phyloP scores from a whole-genome alignment of 2,113 vertebrate genomes.

The Pardalotus punctatus region DNA sequence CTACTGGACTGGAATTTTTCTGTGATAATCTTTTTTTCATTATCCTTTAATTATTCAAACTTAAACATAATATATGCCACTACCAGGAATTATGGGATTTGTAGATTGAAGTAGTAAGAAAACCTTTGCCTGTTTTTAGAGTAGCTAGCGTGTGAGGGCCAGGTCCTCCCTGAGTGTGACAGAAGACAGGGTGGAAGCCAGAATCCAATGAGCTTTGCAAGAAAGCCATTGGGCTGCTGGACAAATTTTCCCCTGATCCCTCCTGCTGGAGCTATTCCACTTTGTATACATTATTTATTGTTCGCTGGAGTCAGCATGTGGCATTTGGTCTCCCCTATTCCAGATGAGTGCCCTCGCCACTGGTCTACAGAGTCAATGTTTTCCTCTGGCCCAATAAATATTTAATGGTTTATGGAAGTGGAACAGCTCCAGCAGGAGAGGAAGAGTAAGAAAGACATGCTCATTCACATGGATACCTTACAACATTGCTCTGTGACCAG shows the following conservation, averaged over 20 bases:
- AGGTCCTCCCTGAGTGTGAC: neutral
- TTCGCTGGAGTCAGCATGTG: neutral
- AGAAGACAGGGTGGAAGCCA: neutral
- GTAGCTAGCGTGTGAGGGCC: neutral
- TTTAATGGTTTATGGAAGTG: conserved; percentile 49
- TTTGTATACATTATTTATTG: conserved; percentile 46
- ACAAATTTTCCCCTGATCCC: neutral
- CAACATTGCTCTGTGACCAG: neutral
- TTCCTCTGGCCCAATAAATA: conserved; percentile 40
- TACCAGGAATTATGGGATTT: neutral
- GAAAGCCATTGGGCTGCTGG: neutral
- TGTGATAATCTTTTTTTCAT: neutral
- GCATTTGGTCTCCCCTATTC: neutral
- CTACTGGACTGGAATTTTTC: neutral
- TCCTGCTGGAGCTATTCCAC: neutral
- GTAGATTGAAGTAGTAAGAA: neutral
- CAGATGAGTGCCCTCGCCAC: conserved; percentile 34
- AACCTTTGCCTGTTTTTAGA: neutral
- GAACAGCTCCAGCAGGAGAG: conserved; percentile 44
- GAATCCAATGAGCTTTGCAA: neutral
- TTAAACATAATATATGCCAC: neutral
- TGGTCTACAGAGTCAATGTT: neutral
- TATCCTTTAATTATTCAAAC: neutral
- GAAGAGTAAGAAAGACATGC: neutral
- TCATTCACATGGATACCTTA: conserved; percentile 17